Conservation (phyloP, 2,888 invertebrate species). For the Coleophora deauratella region DNA sequence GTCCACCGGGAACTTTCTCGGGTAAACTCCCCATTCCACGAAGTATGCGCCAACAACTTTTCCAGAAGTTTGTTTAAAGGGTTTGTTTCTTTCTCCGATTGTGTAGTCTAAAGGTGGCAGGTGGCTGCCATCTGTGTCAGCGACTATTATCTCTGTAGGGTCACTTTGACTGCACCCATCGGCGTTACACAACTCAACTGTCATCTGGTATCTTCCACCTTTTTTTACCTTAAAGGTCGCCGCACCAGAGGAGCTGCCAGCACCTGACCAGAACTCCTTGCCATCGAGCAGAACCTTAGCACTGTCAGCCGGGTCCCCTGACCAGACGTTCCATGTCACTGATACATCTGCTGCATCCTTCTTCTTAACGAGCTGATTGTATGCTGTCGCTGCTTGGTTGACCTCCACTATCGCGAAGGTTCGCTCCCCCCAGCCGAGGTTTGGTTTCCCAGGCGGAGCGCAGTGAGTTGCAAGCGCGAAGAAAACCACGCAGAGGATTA, state of each 20-base stretch:
- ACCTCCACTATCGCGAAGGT: conserved; percentile 64
- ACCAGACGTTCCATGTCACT: conserved; percentile 67
- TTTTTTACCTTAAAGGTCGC: conserved; percentile 61
- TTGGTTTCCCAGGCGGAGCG: conserved; percentile 58
- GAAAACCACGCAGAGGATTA: conserved; percentile 38
- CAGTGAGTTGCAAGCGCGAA: conserved; percentile 34
- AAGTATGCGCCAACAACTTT: conserved; percentile 65
- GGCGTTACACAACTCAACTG: conserved; percentile 55
- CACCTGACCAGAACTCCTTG: conserved; percentile 54
- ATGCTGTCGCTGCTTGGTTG: conserved; percentile 66
- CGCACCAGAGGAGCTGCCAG: conserved; percentile 43
- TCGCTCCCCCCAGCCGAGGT: conserved; percentile 63
- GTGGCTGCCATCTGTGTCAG: conserved; percentile 68
- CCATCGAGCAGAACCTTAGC: conserved; percentile 49
- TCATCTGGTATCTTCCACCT: conserved; percentile 61
- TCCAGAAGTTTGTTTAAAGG: conserved; percentile 63
- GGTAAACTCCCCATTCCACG: conserved; percentile 68
- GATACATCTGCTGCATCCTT: conserved; percentile 58
- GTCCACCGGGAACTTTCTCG: conserved; percentile 63
- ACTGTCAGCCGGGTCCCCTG: conserved; percentile 54
- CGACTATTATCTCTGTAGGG: conserved; percentile 56
- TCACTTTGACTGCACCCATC: conserved; percentile 61
- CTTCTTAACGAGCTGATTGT: conserved; percentile 59
- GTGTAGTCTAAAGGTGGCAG: conserved; percentile 54
- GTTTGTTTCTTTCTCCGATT: conserved; percentile 59